phyloP scores from a whole-genome alignment of 2,888 invertebrate species.

The Capitulum mitella region DNA sequence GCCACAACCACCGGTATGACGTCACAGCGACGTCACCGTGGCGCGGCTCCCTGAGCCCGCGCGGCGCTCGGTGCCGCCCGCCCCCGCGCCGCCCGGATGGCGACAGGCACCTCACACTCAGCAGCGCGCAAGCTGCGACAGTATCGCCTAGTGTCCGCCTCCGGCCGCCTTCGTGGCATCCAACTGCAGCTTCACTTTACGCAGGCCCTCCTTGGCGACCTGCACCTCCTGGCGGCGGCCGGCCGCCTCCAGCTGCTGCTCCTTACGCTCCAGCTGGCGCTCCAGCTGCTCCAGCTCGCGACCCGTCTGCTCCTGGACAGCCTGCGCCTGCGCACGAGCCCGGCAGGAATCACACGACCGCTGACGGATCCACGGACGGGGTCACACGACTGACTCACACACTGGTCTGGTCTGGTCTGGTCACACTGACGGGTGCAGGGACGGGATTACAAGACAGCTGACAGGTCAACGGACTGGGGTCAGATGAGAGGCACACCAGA shows the following conservation, averaged over 20 bases:
- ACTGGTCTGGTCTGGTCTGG: too few species aligned
- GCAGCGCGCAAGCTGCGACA: too few species aligned
- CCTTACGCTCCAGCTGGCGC: background rate
- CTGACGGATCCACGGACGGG: too few species aligned
- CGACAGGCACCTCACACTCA: background rate
- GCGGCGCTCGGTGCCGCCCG: background rate
- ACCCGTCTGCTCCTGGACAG: background rate
- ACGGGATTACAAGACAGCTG: too few species aligned
- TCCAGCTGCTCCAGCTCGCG: conserved; percentile 8
- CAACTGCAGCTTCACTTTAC: background rate
- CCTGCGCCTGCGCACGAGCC: background rate
- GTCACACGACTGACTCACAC: too few species aligned
- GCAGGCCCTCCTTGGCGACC: background rate
- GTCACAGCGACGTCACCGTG: too few species aligned
- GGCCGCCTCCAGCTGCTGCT: background rate
- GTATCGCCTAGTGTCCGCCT: background rate
- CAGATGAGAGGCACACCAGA: too few species aligned
- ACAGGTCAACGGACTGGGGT: too few species aligned
- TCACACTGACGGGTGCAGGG: too few species aligned
- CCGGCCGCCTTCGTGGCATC: background rate
- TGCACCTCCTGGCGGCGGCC: background rate
- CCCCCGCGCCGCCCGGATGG: background rate
- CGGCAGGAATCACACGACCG: background rate
- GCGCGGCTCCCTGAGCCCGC: too few species aligned
- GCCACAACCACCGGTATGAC: too few species aligned